Evolutionary conservation across 2,888 invertebrate species (phyloP).

Genomic region (Pogonocherus hispidulus): DNA sequence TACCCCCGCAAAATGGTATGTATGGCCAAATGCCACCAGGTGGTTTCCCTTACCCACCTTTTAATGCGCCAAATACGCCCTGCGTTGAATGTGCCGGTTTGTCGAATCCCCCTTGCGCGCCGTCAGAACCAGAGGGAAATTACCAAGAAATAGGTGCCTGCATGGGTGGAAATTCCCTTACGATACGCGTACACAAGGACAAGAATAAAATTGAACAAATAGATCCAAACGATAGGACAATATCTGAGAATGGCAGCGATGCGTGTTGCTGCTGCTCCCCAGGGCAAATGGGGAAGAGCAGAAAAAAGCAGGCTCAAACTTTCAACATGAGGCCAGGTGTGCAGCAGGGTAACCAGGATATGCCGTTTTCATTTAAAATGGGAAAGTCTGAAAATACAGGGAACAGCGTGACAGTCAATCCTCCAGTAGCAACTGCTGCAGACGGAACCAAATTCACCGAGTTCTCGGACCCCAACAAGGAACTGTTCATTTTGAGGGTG

Average conservation of each 20-base stretch:
- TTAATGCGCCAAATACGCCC: constrained; percentile 33
- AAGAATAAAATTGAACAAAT: constrained; percentile 68
- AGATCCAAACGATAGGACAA: constrained; percentile 50
- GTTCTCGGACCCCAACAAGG: constrained; percentile 76
- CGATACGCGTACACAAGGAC: constrained; percentile 76
- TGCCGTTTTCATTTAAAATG: constrained; percentile 61
- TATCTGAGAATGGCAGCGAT: constrained; percentile 55
- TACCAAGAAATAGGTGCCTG: constrained; percentile 78
- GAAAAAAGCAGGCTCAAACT: constrained; percentile 14
- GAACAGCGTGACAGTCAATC: constrained; percentile 62
- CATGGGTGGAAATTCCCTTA: constrained; percentile 77
- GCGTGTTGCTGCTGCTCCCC: constrained; percentile 43
- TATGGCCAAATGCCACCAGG: constrained; percentile 34
- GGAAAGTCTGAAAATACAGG: constrained; percentile 49
- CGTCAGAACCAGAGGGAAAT: constrained; percentile 60
- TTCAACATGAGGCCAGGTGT: constrained; percentile 57
- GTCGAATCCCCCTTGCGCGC: constrained; percentile 25
- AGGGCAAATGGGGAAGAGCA: constrained; percentile 39
- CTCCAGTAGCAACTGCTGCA: constrained; percentile 70
- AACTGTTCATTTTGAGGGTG: constrained; percentile 73
- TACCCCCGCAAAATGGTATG: constrained; percentile 10
- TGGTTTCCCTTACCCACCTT: not conserved
- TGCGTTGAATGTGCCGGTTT: constrained; percentile 47
- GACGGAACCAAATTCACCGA: constrained; percentile 74
- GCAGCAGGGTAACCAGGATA: constrained; percentile 53